Evolutionary conservation across 2,113 vertebrate genomes (phyloP).

Genomic region (Tauraco erythrolophus): DNA sequence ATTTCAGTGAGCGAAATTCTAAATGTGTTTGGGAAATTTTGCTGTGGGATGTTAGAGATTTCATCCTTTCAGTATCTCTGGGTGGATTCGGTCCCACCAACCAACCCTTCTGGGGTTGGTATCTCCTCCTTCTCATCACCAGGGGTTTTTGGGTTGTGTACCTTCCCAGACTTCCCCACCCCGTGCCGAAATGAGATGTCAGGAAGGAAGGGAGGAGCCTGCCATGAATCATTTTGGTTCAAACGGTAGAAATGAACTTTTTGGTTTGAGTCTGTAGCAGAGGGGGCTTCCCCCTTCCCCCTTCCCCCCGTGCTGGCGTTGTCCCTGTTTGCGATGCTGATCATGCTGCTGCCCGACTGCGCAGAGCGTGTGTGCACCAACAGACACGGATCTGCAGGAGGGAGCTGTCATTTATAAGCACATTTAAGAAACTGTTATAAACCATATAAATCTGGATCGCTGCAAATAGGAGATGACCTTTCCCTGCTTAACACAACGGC

Average conservation of each 20-base stretch:
- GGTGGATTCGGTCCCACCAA: not conserved
- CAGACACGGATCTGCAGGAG: not conserved
- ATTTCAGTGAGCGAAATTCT: not conserved
- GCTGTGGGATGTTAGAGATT: fast-evolving
- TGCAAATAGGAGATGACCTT: constrained; percentile 56
- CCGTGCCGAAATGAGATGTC: not conserved
- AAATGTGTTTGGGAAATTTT: not conserved
- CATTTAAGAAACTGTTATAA: not conserved
- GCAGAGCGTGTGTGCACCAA: not conserved
- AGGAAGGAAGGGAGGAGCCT: not conserved
- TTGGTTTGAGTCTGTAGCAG: not conserved
- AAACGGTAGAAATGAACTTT: not conserved
- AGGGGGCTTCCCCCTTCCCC: not conserved
- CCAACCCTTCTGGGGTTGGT: not conserved
- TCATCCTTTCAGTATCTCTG: not conserved
- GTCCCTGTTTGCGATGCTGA: not conserved
- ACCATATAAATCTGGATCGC: not conserved
- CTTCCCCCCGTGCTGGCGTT: not conserved
- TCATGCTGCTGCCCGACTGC: not conserved
- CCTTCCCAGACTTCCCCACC: not conserved
- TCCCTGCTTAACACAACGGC: constrained; percentile 19
- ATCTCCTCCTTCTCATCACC: not conserved
- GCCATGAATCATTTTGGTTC: not conserved
- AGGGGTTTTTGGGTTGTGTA: not conserved
- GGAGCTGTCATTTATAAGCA: not conserved